Percentiles rank a stretch among this genome's conserved stretches.
Evolutionary conservation across 2,797 vertebrate genomes (phyloP).

Genomic region (Muscicapa striata): DNA sequence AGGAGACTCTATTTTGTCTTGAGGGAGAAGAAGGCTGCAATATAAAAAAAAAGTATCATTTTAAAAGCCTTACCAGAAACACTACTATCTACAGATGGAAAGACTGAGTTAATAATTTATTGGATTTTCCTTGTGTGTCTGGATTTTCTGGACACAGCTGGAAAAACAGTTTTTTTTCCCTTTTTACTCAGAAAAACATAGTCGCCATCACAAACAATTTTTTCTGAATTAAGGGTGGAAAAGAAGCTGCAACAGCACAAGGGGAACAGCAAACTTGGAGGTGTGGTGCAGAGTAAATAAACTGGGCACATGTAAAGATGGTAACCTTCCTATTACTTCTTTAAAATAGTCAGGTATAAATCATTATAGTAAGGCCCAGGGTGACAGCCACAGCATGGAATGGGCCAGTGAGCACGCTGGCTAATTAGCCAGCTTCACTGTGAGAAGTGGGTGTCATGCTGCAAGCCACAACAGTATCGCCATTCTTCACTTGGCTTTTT

Average conservation of each 20-base stretch:
- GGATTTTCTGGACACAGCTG: neutral
- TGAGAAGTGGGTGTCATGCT: neutral
- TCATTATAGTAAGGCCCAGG: neutral
- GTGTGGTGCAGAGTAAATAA: neutral
- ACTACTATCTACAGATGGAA: neutral
- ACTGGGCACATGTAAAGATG: neutral
- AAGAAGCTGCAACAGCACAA: neutral
- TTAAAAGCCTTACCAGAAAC: neutral
- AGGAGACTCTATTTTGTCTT: neutral
- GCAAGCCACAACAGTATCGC: neutral
- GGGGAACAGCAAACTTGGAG: neutral
- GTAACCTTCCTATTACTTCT: neutral
- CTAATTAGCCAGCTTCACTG: neutral
- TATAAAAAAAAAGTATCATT: neutral
- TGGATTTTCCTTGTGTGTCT: neutral
- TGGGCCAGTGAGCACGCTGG: neutral
- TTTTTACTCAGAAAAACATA: neutral
- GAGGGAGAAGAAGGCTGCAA: neutral
- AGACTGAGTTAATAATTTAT: slow-evolving; percentile 18
- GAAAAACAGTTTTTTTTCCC: neutral
- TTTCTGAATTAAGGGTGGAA: neutral
- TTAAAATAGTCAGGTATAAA: neutral
- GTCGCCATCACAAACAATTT: neutral
- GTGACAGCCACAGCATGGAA: neutral
- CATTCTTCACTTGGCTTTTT: neutral